A percentile compares a stretch with the other conserved stretches of the same genome.
Conservation (phyloP, 2,888 invertebrate genomes). For the Dolichopus griseipennis region DNA sequence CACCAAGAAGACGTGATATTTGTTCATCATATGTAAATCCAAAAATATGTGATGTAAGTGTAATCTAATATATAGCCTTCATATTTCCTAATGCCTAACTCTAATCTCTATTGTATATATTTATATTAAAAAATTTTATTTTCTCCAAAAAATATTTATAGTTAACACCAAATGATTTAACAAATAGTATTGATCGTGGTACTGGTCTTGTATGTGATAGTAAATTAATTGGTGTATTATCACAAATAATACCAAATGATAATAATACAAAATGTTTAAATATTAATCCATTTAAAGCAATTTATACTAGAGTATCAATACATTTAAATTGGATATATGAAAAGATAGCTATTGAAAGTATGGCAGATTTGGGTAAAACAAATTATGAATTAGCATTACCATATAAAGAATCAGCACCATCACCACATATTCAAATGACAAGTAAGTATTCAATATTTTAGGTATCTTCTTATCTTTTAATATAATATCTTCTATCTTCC, state of each 20-base stretch:
- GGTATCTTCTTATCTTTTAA: too few species aligned
- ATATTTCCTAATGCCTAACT: too few species aligned
- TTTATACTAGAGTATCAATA: conserved; percentile 14
- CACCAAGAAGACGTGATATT: conserved; percentile 22
- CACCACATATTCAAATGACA: conserved; percentile 5
- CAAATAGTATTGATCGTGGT: conserved; percentile 17
- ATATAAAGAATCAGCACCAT: conserved; percentile 13
- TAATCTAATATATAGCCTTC: too few species aligned
- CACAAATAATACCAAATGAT: conserved; percentile 12
- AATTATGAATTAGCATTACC: conserved; percentile 13
- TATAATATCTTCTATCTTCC: too few species aligned
- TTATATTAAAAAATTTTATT: conserved; percentile 1
- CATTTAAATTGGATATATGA: conserved; percentile 19
- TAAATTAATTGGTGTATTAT: conserved; percentile 18
- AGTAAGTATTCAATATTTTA: background rate
- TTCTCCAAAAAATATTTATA: background rate
- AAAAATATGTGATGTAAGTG: conserved; percentile 25
- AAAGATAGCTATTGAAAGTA: conserved; percentile 8
- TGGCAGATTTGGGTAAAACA: background rate
- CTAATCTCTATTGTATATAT: too few species aligned
- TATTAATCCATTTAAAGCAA: conserved; percentile 13
- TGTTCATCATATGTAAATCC: conserved; percentile 25
- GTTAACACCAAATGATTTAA: conserved; percentile 9
- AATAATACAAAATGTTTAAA: conserved; percentile 12
- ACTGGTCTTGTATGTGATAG: conserved; percentile 19